Evolutionary conservation across 2,888 invertebrate genomes (phyloP), one percentile per base, ranked within the genome.

Genomic region (Drosophila maculinotata): DNA sequence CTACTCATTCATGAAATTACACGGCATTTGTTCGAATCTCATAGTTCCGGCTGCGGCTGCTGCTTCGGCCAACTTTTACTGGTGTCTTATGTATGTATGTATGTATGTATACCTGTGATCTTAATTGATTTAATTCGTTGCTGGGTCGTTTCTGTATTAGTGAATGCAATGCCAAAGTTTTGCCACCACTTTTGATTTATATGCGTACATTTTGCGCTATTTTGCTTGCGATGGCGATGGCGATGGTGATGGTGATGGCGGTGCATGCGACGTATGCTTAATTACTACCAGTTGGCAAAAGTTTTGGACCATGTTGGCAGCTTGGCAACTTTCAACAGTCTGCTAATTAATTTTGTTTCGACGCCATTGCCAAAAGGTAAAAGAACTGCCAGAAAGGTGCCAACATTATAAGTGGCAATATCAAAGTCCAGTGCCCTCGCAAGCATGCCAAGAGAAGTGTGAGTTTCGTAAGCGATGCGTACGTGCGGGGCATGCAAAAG

Each of bases 281-380:
- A 76, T 78, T 78, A 45, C 70, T 39, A 64, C 23, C 73, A 54
- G 70, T 65, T 76, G 54, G 69, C 64, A 49, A 63, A 66, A 79
- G 54, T 52, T 73, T 69, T 44, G 15, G 33, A 25, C 36, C 25
- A 58, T 31, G 25, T 23, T 51, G 38, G 41, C 20, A 44, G 52
- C 28, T 48, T 41, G 33, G 31, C 56, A 76, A 74, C 59, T 74
- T 76, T 74, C 60, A 62, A 63, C 30, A 60, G 41, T 15, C 51
- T 62, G 76, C 78, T 82, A 84, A 82, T 82, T 82, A 82, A 82
- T 81, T 82, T 71, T 60, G 66, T 66, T 66, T 69, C 60, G 69
- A 39, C 48, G 48, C 74, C 67, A 53, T 63, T 75, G 81, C 58
- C 64, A 67, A 72, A 74, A 66, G 68, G 69, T 66, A 49, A 44